Conservation (phyloP, 2,113 vertebrate genomes). For the Austrofundulus limnaeus region DNA sequence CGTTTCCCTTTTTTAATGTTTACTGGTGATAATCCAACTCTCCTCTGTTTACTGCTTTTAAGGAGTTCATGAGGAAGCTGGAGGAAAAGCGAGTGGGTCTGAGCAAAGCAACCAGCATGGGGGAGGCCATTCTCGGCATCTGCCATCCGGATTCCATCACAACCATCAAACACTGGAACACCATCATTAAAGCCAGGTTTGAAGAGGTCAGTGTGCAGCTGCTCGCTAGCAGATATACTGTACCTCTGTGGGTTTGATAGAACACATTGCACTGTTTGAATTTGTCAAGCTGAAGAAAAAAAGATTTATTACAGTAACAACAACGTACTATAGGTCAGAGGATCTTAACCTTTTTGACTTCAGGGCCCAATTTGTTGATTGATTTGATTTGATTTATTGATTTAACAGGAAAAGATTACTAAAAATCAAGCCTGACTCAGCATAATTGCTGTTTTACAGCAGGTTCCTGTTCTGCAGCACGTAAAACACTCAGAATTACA, state of each 20-base stretch:
- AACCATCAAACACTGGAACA: slow-evolving; percentile 99
- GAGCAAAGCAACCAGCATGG: slow-evolving; percentile 90
- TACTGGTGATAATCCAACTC: slow-evolving; percentile 32
- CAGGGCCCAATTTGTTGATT: no score
- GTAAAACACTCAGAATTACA: no score
- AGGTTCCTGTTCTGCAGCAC: no score
- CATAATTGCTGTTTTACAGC: no score
- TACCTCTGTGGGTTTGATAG: slow-evolving; percentile 10
- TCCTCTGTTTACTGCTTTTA: slow-evolving; percentile 40
- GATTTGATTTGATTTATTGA: no score
- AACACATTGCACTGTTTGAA: background rate
- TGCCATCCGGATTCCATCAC: slow-evolving; percentile 98
- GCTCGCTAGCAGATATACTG: background rate
- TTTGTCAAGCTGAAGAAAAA: background rate
- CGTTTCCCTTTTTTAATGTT: slow-evolving; percentile 29
- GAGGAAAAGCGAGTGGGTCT: slow-evolving; percentile 91
- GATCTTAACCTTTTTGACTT: no score
- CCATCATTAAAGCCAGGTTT: slow-evolving; percentile 96
- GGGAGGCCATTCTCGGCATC: slow-evolving; percentile 90
- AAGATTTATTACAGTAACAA: background rate
- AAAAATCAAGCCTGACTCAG: no score
- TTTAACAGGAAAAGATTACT: no score
- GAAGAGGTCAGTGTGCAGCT: slow-evolving; percentile 88
- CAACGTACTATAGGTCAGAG: no score
- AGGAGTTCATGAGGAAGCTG: slow-evolving; percentile 96